Percentiles rank a stretch among this genome's conserved stretches.
phyloP scores from a whole-genome alignment of 2,888 invertebrate genomes.

The Diaprepes abbreviatus region DNA sequence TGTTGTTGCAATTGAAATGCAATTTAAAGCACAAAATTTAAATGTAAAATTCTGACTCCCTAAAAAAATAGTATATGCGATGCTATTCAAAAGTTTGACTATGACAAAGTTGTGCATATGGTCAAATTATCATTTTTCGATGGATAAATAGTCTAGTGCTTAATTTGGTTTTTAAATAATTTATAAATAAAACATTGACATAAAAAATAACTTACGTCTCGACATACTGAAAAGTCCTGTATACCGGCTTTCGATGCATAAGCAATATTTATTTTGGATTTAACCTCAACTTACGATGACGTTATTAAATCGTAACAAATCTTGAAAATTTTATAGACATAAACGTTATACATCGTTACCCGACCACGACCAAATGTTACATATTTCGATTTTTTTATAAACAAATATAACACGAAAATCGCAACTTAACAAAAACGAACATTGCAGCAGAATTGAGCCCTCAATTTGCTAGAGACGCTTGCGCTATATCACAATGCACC shows the following conservation, averaged over 20 bases:
- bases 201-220: conserved; percentile 85
- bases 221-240: conserved; percentile 86
- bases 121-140: too few species aligned
- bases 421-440: neutral
- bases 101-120: too few species aligned
- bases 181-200: too few species aligned
- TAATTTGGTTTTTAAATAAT: too few species aligned
- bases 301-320: neutral
- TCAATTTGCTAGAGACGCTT: neutral
- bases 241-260: conserved; percentile 84
- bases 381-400: neutral
- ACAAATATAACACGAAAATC: neutral
- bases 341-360: neutral
- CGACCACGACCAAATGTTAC: neutral
- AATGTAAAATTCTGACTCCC: too few species aligned
- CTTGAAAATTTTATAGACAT: neutral
- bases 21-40: too few species aligned
- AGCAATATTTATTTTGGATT: conserved; percentile 73
- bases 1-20: too few species aligned
- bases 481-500: conserved; percentile 8
- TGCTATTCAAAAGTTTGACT: too few species aligned
- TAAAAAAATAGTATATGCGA: too few species aligned
- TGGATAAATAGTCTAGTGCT: too few species aligned
- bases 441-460: conserved; percentile 1
- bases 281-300: conserved; percentile 70